phyloP scores from a whole-genome alignment of 1,140 invertebrate species.

The Kradibia gibbosae region DNA sequence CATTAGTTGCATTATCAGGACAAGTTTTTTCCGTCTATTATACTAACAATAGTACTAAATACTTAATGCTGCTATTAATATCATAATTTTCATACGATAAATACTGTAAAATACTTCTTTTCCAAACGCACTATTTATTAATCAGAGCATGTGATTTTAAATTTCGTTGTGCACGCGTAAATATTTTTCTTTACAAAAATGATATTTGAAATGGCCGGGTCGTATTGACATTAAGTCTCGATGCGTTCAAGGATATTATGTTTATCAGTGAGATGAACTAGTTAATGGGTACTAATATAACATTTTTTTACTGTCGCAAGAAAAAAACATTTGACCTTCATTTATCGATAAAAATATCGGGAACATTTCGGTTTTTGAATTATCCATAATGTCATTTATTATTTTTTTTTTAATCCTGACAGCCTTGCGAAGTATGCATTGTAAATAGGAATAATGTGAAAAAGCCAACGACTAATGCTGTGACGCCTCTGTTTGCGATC shows the following conservation, averaged over 20 bases:
- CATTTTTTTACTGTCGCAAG: background rate
- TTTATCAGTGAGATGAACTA: slow-evolving; percentile 13
- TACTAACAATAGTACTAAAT: no score
- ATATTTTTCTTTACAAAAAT: slow-evolving; percentile 21
- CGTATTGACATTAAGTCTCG: slow-evolving; percentile 5
- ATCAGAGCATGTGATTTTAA: background rate
- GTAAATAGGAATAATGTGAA: no score
- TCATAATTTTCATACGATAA: no score
- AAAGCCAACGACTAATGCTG: no score
- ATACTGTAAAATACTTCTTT: no score
- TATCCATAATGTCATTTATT: no score
- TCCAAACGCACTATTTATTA: background rate
- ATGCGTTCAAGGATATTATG: slow-evolving; percentile 1
- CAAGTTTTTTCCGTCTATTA: no score
- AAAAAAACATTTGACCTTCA: background rate
- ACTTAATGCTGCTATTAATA: no score
- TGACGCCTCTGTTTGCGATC: no score
- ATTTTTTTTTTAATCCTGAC: no score
- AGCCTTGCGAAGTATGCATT: no score
- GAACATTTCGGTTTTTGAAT: background rate
- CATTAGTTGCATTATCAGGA: no score
- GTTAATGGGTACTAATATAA: background rate
- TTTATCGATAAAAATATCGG: background rate
- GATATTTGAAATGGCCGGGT: background rate
- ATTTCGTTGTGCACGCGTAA: background rate